Percentiles rank a stretch among this genome's conserved stretches.
These are phyloP conservation scores for Phenacoccus solenopsis DNA, from an alignment of 1,140 invertebrate genomes.

Conservation along the genomic window DNA sequence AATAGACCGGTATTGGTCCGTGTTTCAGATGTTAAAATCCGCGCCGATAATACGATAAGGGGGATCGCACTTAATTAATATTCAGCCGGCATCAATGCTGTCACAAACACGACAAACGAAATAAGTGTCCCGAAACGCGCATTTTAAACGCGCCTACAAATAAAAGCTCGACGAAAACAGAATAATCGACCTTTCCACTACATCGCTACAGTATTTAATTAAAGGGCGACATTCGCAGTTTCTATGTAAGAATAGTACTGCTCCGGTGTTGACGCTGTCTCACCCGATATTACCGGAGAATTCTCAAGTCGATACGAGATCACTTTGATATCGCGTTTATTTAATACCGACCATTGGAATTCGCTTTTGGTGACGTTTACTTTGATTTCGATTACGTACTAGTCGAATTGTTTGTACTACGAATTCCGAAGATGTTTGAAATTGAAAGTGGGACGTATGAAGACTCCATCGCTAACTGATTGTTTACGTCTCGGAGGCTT, in stretches of 20 bases:
- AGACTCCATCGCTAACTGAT: too few species aligned
- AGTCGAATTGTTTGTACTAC: background rate
- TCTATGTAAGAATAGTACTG: background rate
- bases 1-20: background rate
- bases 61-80: background rate
- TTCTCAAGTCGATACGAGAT: background rate
- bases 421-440: background rate
- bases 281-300: background rate
- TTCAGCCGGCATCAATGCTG: background rate
- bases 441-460: too few species aligned
- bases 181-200: slow-evolving; percentile 13
- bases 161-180: slow-evolving; percentile 11
- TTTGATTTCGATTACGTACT: background rate
- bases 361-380: background rate
- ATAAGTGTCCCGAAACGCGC: background rate
- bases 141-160: slow-evolving; percentile 4
- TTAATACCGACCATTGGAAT: background rate
- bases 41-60: background rate
- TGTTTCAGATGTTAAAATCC: background rate
- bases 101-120: background rate
- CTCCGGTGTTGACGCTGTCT: background rate
- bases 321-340: background rate
- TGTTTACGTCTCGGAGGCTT: too few species aligned
- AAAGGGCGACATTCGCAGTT: background rate
- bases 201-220: slow-evolving; percentile 16